phyloP scores from a whole-genome alignment of 2,113 vertebrate genomes.

The Proteles cristata region DNA sequence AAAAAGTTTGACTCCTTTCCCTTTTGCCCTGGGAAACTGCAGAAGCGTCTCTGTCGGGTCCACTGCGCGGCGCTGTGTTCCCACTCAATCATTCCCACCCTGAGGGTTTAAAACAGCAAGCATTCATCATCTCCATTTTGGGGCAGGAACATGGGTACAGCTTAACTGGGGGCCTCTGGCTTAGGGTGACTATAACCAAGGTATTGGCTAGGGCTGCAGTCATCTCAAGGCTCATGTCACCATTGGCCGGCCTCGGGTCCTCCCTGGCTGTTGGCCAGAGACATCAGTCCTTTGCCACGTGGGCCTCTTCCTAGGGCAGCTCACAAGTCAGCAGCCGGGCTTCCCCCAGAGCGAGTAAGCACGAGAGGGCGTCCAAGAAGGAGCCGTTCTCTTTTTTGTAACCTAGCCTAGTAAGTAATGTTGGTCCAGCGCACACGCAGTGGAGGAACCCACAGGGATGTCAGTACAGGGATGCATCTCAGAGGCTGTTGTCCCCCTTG shows the following conservation, averaged over 20 bases:
- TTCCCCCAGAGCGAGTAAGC: not conserved
- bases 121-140: not conserved
- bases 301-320: conserved; percentile 7
- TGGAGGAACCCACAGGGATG: not conserved
- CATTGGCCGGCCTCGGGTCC: not conserved
- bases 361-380: not conserved
- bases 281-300: not conserved
- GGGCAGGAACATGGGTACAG: not conserved
- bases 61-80: not conserved
- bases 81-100: not conserved
- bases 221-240: not conserved
- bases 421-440: not conserved
- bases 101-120: not conserved
- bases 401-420: not conserved
- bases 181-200: not conserved
- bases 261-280: conserved; percentile 35
- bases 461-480: not conserved
- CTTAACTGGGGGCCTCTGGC: not conserved
- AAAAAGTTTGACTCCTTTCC: not conserved
- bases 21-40: not conserved
- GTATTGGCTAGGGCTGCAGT: not conserved
- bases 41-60: not conserved
- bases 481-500: not conserved
- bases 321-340: not conserved
- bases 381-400: not conserved